Evolutionary conservation across 2,797 vertebrate species (phyloP), one percentile per base, ranked within the genome.

Genomic region (Syngnathus rostellatus): DNA sequence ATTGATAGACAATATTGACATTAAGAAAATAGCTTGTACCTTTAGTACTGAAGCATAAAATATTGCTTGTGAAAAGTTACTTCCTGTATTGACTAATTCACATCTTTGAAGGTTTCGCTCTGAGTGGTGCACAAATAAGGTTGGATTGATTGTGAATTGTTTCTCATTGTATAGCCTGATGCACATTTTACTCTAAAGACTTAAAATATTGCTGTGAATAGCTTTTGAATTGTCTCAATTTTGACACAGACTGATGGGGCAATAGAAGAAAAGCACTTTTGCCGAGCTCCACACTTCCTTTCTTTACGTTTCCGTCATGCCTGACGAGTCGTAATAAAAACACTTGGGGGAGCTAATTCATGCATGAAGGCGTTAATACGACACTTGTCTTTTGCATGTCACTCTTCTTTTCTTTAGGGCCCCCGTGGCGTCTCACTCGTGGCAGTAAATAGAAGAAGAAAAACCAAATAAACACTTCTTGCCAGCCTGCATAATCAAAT

Each of bases 351-450:
- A n/a, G 48, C 7, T n/a, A 53, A 53, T 21, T 21, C 8, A 53
- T 53, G 50, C 50, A 53, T 53, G 50, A 53, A 53, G 50, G n/a
- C 50, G n/a, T 53, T 53, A 53, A 53, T 53, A n/a, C 50, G 9
- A 53, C 50, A 53, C 50, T 53, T 81, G 85, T 82, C 78, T 80
- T 72, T 72, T 70, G 74, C 69, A 77, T 21, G 38, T 61, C 67
- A 55, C 74, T 71, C 73, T 72, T 37, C 55, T 17, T 58, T 38
- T 25, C 25, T 58, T 37, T 17, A 17, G 55, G 55, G 55, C 23
- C 11, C 11, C 55, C 11, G 55, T 23, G 7, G 55, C 23, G 25
- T 58, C 31, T 58, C 11, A 14, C 55, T 38, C n/a, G 7, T 53
- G 50, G 50, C 50, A 53, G n/a, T 53, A 53, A 53, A 53, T 53